Evolutionary conservation across 64 coral and sea anemone species (phyloP).

Genomic region (Stylophora pistillata): DNA sequence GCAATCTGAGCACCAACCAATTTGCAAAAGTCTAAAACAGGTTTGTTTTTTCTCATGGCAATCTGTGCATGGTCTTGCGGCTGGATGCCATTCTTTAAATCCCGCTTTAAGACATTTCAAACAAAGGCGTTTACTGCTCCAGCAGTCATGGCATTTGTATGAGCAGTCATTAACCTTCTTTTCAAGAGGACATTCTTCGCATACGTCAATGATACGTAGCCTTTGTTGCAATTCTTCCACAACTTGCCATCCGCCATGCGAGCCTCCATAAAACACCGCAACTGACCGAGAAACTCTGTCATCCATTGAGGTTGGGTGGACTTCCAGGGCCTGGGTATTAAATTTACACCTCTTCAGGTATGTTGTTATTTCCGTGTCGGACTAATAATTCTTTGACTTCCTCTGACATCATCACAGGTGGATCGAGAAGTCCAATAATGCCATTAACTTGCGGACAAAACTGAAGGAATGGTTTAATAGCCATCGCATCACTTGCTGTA

Average conservation of each 20-base stretch:
- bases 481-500: slow-evolving; percentile 55
- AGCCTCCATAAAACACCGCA: slow-evolving; percentile 28
- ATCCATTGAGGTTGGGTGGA: slow-evolving; percentile 56
- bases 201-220: slow-evolving; percentile 20
- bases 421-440: slow-evolving; percentile 31
- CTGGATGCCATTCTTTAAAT: slow-evolving; percentile 64
- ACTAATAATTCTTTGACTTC: slow-evolving; percentile 31
- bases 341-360: slow-evolving; percentile 59
- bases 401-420: slow-evolving; percentile 42
- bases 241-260: slow-evolving; percentile 46
- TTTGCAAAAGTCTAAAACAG: slow-evolving; percentile 37
- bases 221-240: slow-evolving; percentile 36
- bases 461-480: slow-evolving; percentile 61
- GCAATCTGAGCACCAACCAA: slow-evolving; percentile 60
- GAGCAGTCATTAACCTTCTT: slow-evolving; percentile 1
- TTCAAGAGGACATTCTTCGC: slow-evolving; percentile 17
- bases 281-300: slow-evolving; percentile 47
- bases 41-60: slow-evolving; percentile 27
- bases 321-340: slow-evolving; percentile 57
- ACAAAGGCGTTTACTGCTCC: slow-evolving; percentile 22
- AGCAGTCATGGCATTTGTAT: slow-evolving; percentile 8
- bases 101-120: slow-evolving; percentile 30
- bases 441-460: slow-evolving; percentile 55
- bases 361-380: slow-evolving; percentile 43
- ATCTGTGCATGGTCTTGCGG: slow-evolving; percentile 41